These are phyloP conservation scores for Drosophila rubida DNA, from an alignment of 2,888 invertebrate genomes.

Conservation along the genomic window DNA sequence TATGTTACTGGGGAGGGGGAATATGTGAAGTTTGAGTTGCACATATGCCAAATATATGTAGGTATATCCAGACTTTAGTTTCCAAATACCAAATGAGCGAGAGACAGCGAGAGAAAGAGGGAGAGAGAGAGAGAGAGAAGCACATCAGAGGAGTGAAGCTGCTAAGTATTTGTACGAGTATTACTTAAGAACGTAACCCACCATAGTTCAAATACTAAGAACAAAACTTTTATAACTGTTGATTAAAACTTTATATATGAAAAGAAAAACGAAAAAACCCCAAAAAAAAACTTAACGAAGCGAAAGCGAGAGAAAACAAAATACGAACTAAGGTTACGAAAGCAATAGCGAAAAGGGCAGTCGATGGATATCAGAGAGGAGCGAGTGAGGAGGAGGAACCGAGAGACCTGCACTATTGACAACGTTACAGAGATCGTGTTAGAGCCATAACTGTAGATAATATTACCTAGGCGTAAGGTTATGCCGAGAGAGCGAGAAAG, in stretches of 20 bases:
- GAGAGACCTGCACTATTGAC: conserved; percentile 31
- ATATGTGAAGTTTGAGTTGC: conserved; percentile 53
- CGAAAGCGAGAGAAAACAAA: conserved; percentile 15
- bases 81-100: conserved; percentile 30
- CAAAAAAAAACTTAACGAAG: conserved; percentile 16
- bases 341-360: conserved; percentile 48
- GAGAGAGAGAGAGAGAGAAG: not conserved
- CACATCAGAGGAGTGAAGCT: too few relatives aligned
- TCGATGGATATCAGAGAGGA: conserved; percentile 27
- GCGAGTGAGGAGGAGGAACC: not conserved
- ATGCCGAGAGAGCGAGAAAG: too few relatives aligned
- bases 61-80: conserved; percentile 10
- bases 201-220: conserved; percentile 77
- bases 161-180: conserved; percentile 54
- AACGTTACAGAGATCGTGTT: conserved; percentile 29
- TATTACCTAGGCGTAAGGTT: conserved; percentile 34
- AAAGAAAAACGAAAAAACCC: conserved; percentile 1
- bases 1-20: conserved; percentile 26
- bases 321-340: conserved; percentile 30
- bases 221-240: conserved; percentile 75
- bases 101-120: too few relatives aligned
- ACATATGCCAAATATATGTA: conserved; percentile 12
- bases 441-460: conserved; percentile 26
- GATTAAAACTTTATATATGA: conserved; percentile 53
- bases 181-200: conserved; percentile 76